These are phyloP conservation scores for Potorous gilbertii DNA, from an alignment of 2,797 vertebrate genomes.

Conservation along the genomic window DNA sequence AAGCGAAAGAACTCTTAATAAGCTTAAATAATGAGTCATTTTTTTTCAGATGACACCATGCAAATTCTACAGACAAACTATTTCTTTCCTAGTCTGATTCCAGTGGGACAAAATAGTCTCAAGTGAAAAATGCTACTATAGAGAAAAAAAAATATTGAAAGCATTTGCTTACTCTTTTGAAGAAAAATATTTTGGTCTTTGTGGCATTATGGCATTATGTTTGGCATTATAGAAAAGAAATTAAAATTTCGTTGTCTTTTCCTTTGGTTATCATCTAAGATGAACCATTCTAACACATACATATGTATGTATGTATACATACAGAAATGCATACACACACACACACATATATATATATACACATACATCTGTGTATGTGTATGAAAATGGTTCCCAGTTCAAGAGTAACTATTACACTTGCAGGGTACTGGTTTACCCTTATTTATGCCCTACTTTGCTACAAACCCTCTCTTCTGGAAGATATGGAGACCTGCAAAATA, in stretches of 20 bases:
- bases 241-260: neutral
- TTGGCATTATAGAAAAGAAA: neutral
- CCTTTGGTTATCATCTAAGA: neutral
- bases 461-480: neutral
- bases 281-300: neutral
- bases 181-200: neutral
- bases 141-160: neutral
- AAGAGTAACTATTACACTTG: neutral
- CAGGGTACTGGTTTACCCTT: neutral
- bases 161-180: neutral
- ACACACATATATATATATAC: too few relatives aligned
- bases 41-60: conserved; percentile 23
- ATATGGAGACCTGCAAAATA: neutral
- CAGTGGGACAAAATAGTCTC: neutral
- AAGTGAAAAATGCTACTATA: neutral
- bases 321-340: too few relatives aligned
- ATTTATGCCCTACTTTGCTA: neutral
- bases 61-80: conserved; percentile 9
- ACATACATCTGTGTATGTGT: neutral
- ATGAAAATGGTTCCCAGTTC: neutral
- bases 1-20: neutral
- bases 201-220: neutral
- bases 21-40: neutral
- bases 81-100: conserved; percentile 27
- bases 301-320: too few relatives aligned